Percentiles rank a stretch among this genome's conserved stretches.
These are phyloP conservation scores for Macroglossus sobrinus DNA, from an alignment of 2,113 vertebrate species.

Conservation along the genomic window DNA sequence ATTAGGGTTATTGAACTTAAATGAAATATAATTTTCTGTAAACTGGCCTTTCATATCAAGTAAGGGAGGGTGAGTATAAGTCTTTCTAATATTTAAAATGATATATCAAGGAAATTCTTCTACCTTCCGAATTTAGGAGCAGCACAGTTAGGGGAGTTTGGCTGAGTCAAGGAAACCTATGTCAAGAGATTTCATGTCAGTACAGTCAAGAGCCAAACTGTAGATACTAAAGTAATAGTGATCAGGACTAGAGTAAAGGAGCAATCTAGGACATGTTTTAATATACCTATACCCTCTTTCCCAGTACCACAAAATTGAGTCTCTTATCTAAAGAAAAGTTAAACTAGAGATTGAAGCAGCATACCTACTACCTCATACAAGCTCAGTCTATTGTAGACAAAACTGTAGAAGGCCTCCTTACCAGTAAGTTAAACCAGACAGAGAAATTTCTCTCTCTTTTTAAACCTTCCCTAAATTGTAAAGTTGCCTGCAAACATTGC, in stretches of 20 bases:
- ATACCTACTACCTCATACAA: neutral
- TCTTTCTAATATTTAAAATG: conserved; percentile 6
- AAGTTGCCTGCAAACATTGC: neutral
- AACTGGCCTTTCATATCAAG: neutral
- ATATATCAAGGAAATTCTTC: neutral
- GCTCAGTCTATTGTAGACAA: neutral
- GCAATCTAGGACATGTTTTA: neutral
- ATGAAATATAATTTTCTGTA: neutral
- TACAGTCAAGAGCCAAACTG: neutral
- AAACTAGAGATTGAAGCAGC: neutral
- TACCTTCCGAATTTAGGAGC: neutral
- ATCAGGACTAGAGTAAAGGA: neutral
- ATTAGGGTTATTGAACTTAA: neutral
- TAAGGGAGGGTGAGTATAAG: neutral
- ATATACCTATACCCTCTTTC: neutral
- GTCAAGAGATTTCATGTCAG: neutral
- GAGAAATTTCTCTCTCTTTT: neutral
- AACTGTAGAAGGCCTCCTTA: neutral
- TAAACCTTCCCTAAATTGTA: neutral
- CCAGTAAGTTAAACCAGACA: neutral
- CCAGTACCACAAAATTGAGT: neutral
- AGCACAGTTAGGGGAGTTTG: neutral
- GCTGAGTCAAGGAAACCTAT: neutral
- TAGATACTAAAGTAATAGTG: neutral
- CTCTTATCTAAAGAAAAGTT: neutral